Conservation (phyloP, 2,888 invertebrate genomes). For the Ctenicera cuprea region DNA sequence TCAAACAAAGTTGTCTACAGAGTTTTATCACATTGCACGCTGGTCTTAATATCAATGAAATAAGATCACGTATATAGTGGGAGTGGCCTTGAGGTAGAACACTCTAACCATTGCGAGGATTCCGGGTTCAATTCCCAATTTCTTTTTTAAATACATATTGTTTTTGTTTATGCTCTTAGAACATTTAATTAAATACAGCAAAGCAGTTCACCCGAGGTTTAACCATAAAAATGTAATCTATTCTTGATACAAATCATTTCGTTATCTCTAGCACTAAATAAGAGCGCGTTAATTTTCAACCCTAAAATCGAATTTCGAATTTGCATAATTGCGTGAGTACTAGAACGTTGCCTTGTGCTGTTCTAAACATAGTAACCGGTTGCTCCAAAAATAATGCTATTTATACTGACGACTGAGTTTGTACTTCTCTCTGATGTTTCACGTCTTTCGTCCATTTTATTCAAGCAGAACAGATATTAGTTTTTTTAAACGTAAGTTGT, state of each 20-base stretch:
- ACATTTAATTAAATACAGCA: too few relatives aligned
- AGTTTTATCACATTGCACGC: too few relatives aligned
- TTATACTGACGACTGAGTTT: constrained; percentile 33
- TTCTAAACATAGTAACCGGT: constrained; percentile 55
- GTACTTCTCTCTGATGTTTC: constrained; percentile 22
- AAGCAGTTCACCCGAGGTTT: neutral
- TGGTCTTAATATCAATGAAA: too few relatives aligned
- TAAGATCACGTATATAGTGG: too few relatives aligned
- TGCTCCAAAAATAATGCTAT: constrained; percentile 54
- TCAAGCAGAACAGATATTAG: neutral
- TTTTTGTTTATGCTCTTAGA: too few relatives aligned
- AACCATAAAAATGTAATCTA: constrained; percentile 8
- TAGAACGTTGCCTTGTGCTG: constrained; percentile 30
- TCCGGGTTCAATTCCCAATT: too few relatives aligned
- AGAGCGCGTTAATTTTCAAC: constrained; percentile 7
- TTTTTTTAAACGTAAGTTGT: constrained; percentile 17
- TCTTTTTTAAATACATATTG: too few relatives aligned
- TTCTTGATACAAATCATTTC: constrained; percentile 6
- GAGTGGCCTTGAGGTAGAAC: too few relatives aligned
- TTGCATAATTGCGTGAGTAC: constrained; percentile 28
- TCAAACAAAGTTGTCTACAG: too few relatives aligned
- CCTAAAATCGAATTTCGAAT: constrained; percentile 25
- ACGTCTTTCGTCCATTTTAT: constrained; percentile 21
- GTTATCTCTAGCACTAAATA: neutral
- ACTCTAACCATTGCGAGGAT: too few relatives aligned